phyloP scores from a whole-genome alignment of 2,888 invertebrate species.

The Volucella bombylans region DNA sequence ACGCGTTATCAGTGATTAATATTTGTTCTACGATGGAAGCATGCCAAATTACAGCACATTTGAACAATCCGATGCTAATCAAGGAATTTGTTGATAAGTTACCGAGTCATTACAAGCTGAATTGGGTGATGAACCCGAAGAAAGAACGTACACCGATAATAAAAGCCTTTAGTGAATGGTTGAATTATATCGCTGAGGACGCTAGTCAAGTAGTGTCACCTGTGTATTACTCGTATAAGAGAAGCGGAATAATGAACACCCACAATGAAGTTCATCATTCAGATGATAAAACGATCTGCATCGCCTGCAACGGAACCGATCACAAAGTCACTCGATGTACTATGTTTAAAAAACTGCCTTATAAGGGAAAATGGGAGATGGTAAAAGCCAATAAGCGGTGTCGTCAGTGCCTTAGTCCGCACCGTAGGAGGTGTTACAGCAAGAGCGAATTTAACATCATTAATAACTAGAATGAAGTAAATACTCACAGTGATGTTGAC shows the following conservation, averaged over 20 bases:
- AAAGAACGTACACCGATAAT: conserved; percentile 18
- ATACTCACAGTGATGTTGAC: conserved; percentile 29
- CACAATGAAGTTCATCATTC: conserved; percentile 21
- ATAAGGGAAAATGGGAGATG: conserved; percentile 42
- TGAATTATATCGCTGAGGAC: conserved; percentile 35
- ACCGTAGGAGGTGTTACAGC: conserved; percentile 33
- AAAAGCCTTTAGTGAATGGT: conserved; percentile 43
- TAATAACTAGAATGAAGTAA: neutral
- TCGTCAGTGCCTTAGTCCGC: conserved; percentile 35
- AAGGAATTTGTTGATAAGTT: conserved; percentile 43
- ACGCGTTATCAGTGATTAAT: conserved; percentile 21
- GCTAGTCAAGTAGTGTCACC: conserved; percentile 49
- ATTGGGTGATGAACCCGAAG: conserved; percentile 39
- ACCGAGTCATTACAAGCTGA: conserved; percentile 29
- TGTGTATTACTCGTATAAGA: conserved; percentile 10
- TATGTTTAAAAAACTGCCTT: conserved; percentile 26
- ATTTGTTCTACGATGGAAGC: conserved; percentile 33
- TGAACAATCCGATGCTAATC: conserved; percentile 29
- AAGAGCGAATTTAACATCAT: conserved; percentile 9
- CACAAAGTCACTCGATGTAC: conserved; percentile 15
- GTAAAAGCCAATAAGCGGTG: conserved; percentile 41
- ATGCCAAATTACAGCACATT: conserved; percentile 15
- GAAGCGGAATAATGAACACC: conserved; percentile 35
- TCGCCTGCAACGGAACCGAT: conserved; percentile 5
- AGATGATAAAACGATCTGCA: neutral